Percentiles rank a stretch among this genome's conserved stretches.
Conservation (phyloP, 2,113 vertebrate genomes). For the Ailurus styani region DNA sequence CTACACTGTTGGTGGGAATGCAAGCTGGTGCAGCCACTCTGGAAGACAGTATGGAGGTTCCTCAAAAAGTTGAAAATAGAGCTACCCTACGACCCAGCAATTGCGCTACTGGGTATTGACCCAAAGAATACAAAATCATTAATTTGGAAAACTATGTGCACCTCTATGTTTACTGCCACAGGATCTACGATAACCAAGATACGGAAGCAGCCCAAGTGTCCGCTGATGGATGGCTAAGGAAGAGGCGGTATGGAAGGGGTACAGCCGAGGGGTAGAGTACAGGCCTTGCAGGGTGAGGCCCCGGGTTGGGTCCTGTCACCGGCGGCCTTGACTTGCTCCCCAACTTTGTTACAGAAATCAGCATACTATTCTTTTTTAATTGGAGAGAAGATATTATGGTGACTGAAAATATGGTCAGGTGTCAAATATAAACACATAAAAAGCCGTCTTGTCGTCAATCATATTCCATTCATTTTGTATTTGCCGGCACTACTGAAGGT, state of each 20-base stretch:
- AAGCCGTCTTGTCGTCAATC: slow-evolving; percentile 71
- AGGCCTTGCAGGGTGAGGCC: not conserved
- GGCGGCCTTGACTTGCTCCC: not conserved
- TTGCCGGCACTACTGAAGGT: slow-evolving; percentile 78
- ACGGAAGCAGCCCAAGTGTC: not conserved
- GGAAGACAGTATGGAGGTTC: not conserved
- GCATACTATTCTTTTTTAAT: slow-evolving; percentile 83
- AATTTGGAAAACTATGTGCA: not conserved
- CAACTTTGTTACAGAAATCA: slow-evolving; percentile 83
- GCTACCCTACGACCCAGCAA: not conserved
- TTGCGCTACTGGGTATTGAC: not conserved
- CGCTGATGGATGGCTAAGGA: not conserved
- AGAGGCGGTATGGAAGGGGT: not conserved
- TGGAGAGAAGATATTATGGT: slow-evolving; percentile 80
- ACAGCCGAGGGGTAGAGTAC: not conserved
- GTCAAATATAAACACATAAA: slow-evolving; percentile 73
- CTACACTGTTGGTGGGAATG: not conserved
- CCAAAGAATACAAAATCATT: not conserved
- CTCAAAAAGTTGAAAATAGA: not conserved
- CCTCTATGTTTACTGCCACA: not conserved
- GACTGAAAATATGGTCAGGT: slow-evolving; percentile 75
- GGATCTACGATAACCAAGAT: not conserved
- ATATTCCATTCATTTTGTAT: slow-evolving; percentile 77
- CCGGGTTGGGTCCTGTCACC: not conserved
- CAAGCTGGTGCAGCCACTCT: not conserved